Evolutionary conservation across 2,797 vertebrate genomes (phyloP).

Genomic region (Crax fasciolata): DNA sequence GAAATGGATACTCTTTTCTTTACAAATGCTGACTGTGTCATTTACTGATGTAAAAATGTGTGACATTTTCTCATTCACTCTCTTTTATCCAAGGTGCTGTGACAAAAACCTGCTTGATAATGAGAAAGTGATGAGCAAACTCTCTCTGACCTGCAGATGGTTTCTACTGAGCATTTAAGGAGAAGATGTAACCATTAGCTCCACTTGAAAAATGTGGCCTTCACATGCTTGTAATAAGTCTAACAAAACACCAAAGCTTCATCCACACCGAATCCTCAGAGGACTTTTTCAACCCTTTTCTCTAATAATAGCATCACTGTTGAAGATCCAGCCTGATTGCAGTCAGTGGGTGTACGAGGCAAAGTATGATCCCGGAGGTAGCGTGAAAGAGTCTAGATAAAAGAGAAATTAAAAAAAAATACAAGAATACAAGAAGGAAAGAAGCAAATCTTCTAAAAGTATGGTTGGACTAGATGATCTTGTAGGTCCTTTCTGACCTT

Average conservation of each 20-base stretch:
- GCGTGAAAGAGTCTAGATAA: background rate
- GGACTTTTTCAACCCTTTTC: background rate
- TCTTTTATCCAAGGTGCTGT: background rate
- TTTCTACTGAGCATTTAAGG: background rate
- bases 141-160: background rate
- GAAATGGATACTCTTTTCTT: slow-evolving; percentile 14
- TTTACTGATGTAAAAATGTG: slow-evolving; percentile 1
- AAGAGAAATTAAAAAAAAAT: too few species aligned
- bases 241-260: background rate
- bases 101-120: background rate
- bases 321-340: background rate
- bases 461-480: too few species aligned
- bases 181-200: background rate
- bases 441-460: background rate
- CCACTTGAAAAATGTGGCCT: background rate
- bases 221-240: background rate
- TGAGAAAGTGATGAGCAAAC: slow-evolving; percentile 15
- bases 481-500: too few species aligned
- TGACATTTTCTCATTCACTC: slow-evolving; percentile 26
- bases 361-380: background rate
- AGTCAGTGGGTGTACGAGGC: background rate
- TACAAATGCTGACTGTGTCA: background rate
- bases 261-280: background rate
- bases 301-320: background rate
- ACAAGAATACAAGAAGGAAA: background rate